Base-by-base conservation (phyloP, 2,797 vertebrate species). In the Cichlasoma orientale region DNA sequence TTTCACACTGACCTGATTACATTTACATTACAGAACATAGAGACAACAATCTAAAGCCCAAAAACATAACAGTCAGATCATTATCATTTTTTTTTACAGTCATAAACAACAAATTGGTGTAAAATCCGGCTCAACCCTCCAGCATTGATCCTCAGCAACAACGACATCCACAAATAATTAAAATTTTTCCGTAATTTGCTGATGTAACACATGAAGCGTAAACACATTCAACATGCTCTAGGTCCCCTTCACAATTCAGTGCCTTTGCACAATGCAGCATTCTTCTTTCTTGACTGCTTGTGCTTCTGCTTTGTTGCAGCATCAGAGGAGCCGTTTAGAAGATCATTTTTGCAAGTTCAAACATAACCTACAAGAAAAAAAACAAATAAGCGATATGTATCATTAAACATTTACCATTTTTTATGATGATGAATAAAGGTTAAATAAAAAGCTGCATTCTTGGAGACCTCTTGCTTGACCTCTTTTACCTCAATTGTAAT, bases 401-500 rank as follows among this genome's bases (percentile, higher is more conserved):
- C 27, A 33, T n/a, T 68, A 52, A 68, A 31, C 4, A 52, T 23
- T 68, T 63, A 14, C 1, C 10, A 23, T 74, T 69, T 36, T 59
- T 2, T 3, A 61, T 33, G 41, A 6, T 38, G 47, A 77, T 23
- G 10, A 38, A 36, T 59, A 23, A 2, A 55, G 16, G 23, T 58
- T 29, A 7, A 25, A 66, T 16, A 11, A 50, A 68, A 68, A 14
- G 18, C 25, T 68, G 18, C 11, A 31, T 29, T 68, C 25, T 50
- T 29, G 50, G 18, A 29, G 23, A n/a, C 29, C 44, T 52, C 14
- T 77, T 84, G 23, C 23, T 47, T 47, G 38, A 47, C 14, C 5
- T 8, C 41, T 68, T 68, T 89, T 69, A 99, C 98, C 97, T 99
- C 98, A 4, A 99, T 99, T 21, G 98, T 96, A 87, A 99, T 99